These are phyloP conservation scores for Lordiphosa stackelbergi DNA, from an alignment of 1,140 invertebrate genomes.

Conservation along the genomic window DNA sequence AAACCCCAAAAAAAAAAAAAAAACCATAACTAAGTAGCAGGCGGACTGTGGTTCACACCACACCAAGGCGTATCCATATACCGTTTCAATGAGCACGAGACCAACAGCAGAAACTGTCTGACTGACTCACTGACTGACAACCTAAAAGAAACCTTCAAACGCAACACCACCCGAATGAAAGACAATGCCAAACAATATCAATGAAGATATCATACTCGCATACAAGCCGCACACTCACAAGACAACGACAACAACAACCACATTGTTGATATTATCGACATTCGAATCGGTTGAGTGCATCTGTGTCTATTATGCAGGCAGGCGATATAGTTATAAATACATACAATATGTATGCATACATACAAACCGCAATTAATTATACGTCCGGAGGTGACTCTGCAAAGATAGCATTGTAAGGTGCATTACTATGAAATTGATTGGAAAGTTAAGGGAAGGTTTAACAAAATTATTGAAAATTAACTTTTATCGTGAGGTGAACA, in stretches of 20 bases:
- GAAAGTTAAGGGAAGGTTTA: constrained; percentile 15
- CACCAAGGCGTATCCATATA: neutral
- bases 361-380: constrained; percentile 42
- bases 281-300: constrained; percentile 2
- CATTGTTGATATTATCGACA: constrained; percentile 51
- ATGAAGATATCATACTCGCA: constrained; percentile 52
- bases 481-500: no score
- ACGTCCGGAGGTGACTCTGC: constrained; percentile 1
- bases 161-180: constrained; percentile 44
- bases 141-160: constrained; percentile 69
- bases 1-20: constrained; percentile 37
- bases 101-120: constrained; percentile 31
- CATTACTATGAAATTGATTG: constrained; percentile 3
- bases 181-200: constrained; percentile 68
- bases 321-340: constrained; percentile 17
- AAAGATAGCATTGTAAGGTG: constrained; percentile 26
- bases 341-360: constrained; percentile 1
- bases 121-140: constrained; percentile 37
- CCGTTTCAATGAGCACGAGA: constrained; percentile 50
- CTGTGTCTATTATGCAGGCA: constrained; percentile 8
- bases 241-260: constrained; percentile 25
- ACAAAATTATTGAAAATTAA: neutral
- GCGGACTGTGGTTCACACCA: constrained; percentile 54
- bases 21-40: constrained; percentile 21
- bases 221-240: constrained; percentile 28